A percentile compares a stretch with the other conserved stretches of the same genome.
Evolutionary conservation across 64 coral and sea anemone genomes (phyloP).

Genomic region (Dendronephthya gigantea): DNA sequence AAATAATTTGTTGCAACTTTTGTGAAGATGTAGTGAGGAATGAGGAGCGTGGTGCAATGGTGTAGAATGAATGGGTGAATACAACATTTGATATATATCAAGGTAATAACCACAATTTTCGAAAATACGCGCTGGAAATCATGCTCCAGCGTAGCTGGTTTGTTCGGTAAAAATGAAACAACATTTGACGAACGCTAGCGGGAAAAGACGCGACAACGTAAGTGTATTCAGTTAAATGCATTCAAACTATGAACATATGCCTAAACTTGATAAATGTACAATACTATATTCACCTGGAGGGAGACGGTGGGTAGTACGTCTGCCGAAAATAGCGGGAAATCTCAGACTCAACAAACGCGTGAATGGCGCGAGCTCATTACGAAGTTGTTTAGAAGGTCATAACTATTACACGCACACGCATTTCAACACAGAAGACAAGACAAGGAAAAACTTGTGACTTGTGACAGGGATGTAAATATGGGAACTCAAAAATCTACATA

Average conservation of each 20-base stretch:
- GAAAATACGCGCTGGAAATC: not conserved
- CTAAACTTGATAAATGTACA: not conserved
- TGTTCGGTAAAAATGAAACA: not conserved
- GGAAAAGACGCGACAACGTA: not conserved
- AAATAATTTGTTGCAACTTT: no score
- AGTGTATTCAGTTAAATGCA: not conserved
- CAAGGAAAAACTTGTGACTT: not conserved
- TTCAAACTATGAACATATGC: not conserved
- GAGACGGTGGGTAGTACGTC: not conserved
- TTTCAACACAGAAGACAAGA: not conserved
- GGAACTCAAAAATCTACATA: not conserved
- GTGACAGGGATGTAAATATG: not conserved
- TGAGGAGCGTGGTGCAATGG: no score
- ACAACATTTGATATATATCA: no score
- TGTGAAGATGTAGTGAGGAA: no score
- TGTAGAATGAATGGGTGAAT: no score
- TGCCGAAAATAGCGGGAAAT: not conserved
- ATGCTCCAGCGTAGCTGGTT: not conserved
- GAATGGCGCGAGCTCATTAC: no score
- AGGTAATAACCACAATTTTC: not conserved
- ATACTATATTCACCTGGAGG: not conserved
- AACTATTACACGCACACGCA: not conserved
- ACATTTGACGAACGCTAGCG: not conserved
- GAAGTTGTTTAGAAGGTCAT: not conserved
- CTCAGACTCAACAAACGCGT: not conserved